phyloP scores from a whole-genome alignment of 53 echinoderm and acorn worm genomes.

The Holothuria scabra region DNA sequence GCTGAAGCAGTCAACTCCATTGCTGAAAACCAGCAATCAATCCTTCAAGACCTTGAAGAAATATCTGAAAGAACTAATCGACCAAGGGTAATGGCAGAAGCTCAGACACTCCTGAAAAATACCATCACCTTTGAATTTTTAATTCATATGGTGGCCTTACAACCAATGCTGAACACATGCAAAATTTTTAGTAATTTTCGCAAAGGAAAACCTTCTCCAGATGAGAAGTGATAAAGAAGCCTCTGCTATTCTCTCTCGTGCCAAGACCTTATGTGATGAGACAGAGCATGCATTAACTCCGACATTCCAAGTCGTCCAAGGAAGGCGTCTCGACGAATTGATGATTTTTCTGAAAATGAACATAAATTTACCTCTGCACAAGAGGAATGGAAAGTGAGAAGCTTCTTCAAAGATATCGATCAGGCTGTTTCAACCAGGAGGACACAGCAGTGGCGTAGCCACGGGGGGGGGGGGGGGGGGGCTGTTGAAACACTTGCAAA shows the following conservation, averaged over 20 bases:
- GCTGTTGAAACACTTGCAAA: background rate
- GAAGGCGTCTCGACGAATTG: conserved; percentile 5
- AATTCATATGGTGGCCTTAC: conserved; percentile 26
- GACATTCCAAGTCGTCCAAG: background rate
- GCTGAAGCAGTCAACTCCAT: conserved; percentile 27
- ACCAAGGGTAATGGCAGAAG: conserved; percentile 23
- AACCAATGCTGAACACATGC: conserved; percentile 25
- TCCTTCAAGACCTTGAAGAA: conserved; percentile 6
- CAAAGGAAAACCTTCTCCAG: conserved; percentile 5
- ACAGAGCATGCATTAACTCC: too few species aligned
- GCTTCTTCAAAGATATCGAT: background rate
- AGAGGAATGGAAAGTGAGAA: too few species aligned
- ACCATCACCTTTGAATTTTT: conserved; percentile 22
- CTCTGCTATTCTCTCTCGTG: background rate
- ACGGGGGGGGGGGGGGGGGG: background rate
- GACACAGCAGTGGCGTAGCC: too few species aligned
- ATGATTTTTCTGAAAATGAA: conserved; percentile 4
- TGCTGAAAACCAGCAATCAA: too few species aligned
- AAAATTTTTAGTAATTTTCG: conserved; percentile 16
- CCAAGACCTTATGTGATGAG: too few species aligned
- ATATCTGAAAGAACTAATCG: conserved; percentile 13
- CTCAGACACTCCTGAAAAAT: conserved; percentile 9
- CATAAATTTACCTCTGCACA: background rate
- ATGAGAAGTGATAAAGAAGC: conserved; percentile 1
- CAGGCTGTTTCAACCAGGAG: conserved; percentile 4